Evolutionary conservation across 2,888 invertebrate species (phyloP).

Genomic region (Acanthoscelides obtectus): DNA sequence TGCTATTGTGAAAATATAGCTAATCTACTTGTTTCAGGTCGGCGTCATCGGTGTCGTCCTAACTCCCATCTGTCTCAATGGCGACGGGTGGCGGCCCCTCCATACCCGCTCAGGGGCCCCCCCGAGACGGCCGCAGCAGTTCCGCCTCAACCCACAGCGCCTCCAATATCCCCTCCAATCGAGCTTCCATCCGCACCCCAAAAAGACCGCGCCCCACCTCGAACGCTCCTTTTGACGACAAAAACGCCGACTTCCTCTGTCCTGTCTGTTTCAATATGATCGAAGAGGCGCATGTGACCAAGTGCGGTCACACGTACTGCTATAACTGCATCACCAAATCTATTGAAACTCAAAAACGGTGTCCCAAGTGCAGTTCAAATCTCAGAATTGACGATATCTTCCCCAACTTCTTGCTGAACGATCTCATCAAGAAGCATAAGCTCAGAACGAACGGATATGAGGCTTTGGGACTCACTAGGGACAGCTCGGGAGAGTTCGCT

Average conservation of each 20-base stretch:
- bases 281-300: conserved; percentile 84
- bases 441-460: conserved; percentile 50
- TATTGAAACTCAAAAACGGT: conserved; percentile 62
- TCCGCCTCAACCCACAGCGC: conserved; percentile 46
- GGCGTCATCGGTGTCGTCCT: conserved; percentile 25
- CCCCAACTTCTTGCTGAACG: conserved; percentile 82
- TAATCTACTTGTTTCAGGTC: conserved; percentile 54
- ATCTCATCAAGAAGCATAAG: conserved; percentile 70
- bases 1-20: background rate
- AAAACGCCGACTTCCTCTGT: conserved; percentile 64
- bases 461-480: conserved; percentile 43
- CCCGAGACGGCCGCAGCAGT: conserved; percentile 47
- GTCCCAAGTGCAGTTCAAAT: conserved; percentile 78
- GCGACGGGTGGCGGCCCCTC: background rate
- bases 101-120: background rate
- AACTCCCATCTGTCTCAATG: conserved; percentile 23
- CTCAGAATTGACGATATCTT: conserved; percentile 70
- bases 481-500: conserved; percentile 46
- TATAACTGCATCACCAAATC: conserved; percentile 70
- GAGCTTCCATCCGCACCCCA: conserved; percentile 47
- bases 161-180: conserved; percentile 42
- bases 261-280: conserved; percentile 87
- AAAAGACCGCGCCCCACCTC: conserved; percentile 52
- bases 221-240: conserved; percentile 56
- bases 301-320: conserved; percentile 92